Evolutionary conservation across 2,888 invertebrate species (phyloP).

Genomic region (Tetheella fluctuosa): DNA sequence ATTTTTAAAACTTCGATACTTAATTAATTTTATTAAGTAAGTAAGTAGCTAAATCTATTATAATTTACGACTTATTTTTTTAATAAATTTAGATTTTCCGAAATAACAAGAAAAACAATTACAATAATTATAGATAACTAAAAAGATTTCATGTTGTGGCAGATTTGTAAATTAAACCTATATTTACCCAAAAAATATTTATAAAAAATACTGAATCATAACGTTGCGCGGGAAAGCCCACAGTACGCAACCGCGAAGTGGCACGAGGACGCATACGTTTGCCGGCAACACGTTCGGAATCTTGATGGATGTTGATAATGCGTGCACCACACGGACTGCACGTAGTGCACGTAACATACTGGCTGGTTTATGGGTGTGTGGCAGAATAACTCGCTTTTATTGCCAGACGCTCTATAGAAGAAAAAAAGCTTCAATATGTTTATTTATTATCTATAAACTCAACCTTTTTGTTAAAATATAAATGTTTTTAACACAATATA

Average conservation of each 20-base stretch:
- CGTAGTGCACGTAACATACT: conserved; percentile 29
- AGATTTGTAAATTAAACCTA: not conserved
- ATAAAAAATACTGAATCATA: conserved; percentile 30
- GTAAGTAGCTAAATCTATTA: too few relatives aligned
- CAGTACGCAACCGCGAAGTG: conserved; percentile 50
- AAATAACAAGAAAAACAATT: too few relatives aligned
- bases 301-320: conserved; percentile 31
- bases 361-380: conserved; percentile 15
- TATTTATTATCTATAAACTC: too few relatives aligned
- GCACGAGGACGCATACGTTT: conserved; percentile 60
- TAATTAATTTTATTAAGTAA: too few relatives aligned
- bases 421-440: not conserved
- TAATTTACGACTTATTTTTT: too few relatives aligned
- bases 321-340: conserved; percentile 26
- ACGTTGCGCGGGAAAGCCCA: conserved; percentile 46
- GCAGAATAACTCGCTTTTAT: conserved; percentile 6
- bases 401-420: not conserved
- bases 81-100: too few relatives aligned
- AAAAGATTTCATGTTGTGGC: too few relatives aligned
- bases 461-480: too few relatives aligned
- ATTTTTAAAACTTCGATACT: too few relatives aligned
- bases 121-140: too few relatives aligned
- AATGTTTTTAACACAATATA: too few relatives aligned
- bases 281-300: conserved; percentile 44
- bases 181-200: not conserved